Evolutionary conservation across 1,140 invertebrate genomes (phyloP).

Genomic region (Pomacea maculata): DNA sequence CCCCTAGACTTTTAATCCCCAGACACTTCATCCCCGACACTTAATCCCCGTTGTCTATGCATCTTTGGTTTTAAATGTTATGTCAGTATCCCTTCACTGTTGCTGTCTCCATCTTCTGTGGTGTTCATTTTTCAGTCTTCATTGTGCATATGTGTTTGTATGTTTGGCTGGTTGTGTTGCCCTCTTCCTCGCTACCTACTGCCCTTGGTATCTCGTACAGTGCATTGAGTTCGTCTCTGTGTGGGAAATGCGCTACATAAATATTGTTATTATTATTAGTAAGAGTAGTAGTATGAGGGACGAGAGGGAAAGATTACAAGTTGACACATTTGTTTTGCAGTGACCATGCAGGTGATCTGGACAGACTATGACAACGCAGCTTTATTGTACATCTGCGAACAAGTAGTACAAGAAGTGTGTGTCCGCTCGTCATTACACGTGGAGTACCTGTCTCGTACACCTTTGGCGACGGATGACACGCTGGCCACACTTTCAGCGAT

Average conservation of each 20-base stretch:
- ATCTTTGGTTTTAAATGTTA: neutral
- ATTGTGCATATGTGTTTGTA: neutral
- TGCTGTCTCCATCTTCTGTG: neutral
- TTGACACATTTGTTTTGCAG: neutral
- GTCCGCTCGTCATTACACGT: neutral
- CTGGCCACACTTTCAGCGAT: neutral
- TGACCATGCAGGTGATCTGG: neutral
- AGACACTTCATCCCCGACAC: too few relatives aligned
- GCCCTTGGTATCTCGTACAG: neutral
- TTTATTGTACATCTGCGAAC: neutral
- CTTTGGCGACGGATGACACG: neutral
- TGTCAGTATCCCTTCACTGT: neutral
- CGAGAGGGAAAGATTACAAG: neutral
- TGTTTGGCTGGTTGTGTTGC: neutral
- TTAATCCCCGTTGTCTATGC: too few relatives aligned
- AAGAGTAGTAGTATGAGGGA: neutral
- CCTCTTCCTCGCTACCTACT: neutral
- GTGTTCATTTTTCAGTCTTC: neutral
- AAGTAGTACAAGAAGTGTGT: neutral
- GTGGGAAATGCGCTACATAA: neutral
- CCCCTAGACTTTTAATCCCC: too few relatives aligned
- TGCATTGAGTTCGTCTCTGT: neutral
- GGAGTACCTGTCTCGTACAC: conserved; percentile 9
- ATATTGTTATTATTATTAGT: neutral
- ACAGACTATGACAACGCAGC: neutral